phyloP scores from a whole-genome alignment of 2,797 vertebrate species.

The Sebastes oblongus region DNA sequence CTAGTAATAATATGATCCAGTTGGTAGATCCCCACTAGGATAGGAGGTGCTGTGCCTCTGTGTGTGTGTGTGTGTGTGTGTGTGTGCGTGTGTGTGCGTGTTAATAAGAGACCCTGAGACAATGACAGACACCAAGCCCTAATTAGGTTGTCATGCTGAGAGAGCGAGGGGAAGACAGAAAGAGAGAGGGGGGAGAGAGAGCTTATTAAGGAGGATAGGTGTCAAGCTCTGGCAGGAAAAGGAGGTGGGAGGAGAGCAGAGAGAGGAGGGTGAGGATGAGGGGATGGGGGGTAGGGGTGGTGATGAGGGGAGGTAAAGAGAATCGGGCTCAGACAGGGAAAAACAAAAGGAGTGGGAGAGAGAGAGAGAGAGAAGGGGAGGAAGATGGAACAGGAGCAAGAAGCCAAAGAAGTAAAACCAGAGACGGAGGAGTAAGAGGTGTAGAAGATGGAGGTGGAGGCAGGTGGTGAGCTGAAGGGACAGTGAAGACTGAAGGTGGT shows the following conservation, averaged over 20 bases:
- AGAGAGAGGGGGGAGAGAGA: slow-evolving; percentile 47
- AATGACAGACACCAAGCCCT: slow-evolving; percentile 80
- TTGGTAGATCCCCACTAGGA: slow-evolving; percentile 34
- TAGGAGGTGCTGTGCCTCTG: slow-evolving; percentile 24
- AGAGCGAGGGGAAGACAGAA: slow-evolving; percentile 48
- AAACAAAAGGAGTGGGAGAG: neutral
- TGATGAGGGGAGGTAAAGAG: slow-evolving; percentile 17
- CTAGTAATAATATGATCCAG: slow-evolving; percentile 39
- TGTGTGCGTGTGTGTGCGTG: neutral
- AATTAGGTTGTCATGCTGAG: slow-evolving; percentile 81
- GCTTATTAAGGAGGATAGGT: slow-evolving; percentile 77
- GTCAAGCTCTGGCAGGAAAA: slow-evolving; percentile 72
- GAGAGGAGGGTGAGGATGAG: slow-evolving; percentile 13
- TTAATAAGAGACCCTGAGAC: slow-evolving; percentile 76
- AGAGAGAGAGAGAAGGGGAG: neutral
- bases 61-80: neutral
- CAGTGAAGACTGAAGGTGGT: neutral
- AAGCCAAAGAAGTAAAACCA: neutral
- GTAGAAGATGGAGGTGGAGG: slow-evolving; percentile 4
- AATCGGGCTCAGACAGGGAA: slow-evolving; percentile 8
- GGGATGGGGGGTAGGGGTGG: neutral
- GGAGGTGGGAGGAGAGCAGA: slow-evolving; percentile 56
- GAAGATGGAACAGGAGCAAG: neutral
- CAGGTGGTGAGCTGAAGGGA: slow-evolving; percentile 20
- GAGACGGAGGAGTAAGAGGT: slow-evolving; percentile 4